Evolutionary conservation across 2,888 invertebrate genomes (phyloP), one percentile per base, ranked within the genome.

Genomic region (Melolontha melolontha): DNA sequence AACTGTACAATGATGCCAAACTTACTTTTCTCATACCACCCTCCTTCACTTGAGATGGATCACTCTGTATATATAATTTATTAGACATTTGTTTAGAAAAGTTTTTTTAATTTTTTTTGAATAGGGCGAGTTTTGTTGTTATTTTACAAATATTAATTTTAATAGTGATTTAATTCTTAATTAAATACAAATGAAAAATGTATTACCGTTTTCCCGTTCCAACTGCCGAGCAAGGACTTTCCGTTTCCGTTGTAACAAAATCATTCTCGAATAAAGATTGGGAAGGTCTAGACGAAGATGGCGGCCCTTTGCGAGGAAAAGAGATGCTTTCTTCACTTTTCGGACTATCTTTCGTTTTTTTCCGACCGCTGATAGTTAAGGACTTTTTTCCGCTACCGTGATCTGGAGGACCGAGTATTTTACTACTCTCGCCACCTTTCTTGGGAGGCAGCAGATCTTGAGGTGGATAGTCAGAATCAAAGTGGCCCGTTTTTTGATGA

Each of bases 251-350:
- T 51, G 84, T 80, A 0, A 90, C 87, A 75, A 92, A 92, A 79
- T 92, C 91, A 79, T 92, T 92, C 77, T 92, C 91, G 79, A 92
- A 92, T 74, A 87, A 84, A 40, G 84, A 83, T 83, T 87, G 73
- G 81, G 86, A 77, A 83, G 86, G 83, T 82, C 85, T 34, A 82
- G 84, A 80, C 14, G 47, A 5, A 62, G 39, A 0, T 34, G 34
- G 10, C 14, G 44, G 0, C 78, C 85, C n/a, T 84, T 82, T 82
- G 49, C 81, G 76, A 1, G 81, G 80, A 72, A 80, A 80, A 16
- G 80, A 80, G 63, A 76, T 75, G 12, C 75, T 75, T 71, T 80
- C 80, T 59, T 81, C 81, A 52, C 73, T 71, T 70, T 80, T 78
- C 0, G 78, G 77, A 64, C 75, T 78, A 11, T 80, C 81, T 75